Conservation (phyloP, 53 echinoderm and acorn worm species). For the Mesocentrotus franciscanus region DNA sequence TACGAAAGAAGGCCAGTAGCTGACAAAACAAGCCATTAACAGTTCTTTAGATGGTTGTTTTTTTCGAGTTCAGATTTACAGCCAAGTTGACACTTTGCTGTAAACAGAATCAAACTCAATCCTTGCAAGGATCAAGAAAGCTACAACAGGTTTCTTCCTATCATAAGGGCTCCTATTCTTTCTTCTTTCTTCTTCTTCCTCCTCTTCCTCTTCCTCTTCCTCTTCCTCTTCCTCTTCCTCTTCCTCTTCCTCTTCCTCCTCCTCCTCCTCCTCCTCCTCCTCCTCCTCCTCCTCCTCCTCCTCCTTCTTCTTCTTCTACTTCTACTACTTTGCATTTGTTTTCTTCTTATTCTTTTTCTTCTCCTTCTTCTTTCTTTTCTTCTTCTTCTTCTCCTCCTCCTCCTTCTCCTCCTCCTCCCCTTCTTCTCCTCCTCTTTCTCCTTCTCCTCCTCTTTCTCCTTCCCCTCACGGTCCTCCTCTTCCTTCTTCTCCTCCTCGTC, state of each 20-base stretch:
- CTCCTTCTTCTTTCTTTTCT: not conserved
- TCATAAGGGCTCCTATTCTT: no score
- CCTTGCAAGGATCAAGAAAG: not conserved
- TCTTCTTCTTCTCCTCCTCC: not conserved
- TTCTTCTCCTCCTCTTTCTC: not conserved
- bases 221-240: no score
- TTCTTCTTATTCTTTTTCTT: not conserved
- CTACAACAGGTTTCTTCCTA: not conserved
- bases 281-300: not conserved
- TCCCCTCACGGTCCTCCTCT: not conserved
- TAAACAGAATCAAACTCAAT: constrained; percentile 14
- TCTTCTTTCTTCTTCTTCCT: not conserved
- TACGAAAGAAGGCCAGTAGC: not conserved
- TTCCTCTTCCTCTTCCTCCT: not conserved
- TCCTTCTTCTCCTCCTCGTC: not conserved
- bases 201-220: not conserved
- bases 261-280: not conserved
- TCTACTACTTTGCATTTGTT: not conserved
- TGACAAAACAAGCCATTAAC: constrained; percentile 3
- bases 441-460: not conserved
- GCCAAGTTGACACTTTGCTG: constrained; percentile 8
- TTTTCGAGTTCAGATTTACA: not conserved
- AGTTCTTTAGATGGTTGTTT: not conserved
- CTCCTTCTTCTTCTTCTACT: not conserved
- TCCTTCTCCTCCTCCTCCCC: not conserved